Base-by-base conservation (phyloP, 2,113 vertebrate genomes). In the Leptosomus discolor region DNA sequence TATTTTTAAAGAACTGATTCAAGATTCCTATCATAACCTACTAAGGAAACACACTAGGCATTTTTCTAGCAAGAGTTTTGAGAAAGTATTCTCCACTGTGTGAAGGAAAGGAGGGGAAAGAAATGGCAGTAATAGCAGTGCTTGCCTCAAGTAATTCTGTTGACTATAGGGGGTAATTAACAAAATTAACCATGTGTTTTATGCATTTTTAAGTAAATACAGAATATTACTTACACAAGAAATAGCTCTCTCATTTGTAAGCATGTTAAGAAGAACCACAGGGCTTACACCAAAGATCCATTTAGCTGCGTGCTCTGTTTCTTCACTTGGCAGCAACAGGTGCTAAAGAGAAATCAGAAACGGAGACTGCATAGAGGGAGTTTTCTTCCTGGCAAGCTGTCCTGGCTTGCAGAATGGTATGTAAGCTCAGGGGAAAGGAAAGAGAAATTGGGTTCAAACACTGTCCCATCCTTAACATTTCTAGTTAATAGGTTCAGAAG, bases 141-240 rank as follows among this genome's bases (percentile, higher is more conserved):
- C 46, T 86, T 53, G 50, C 68, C 46, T 95, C 45, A 41, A 88
- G 50, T 70, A 67, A 84, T 53, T 81, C 51, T 70, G 54, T 45
- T 88, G 68, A 58, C 19, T 3, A 24, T 36, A 68, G 79, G 36
- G 36, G 32, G 32, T 86, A 91, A 92, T 74, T 95, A 84, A 94
- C 13, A 1, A 94, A 97, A 80, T 63, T 94, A 90, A 74, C 60
- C 29, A 8, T 46, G 67, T 82, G 26, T 56, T 88, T 93, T 93
- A 79, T 83, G 51, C 32, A 57, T 69, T 94, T 96, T 90, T 80
- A 95, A 73, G 63, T 88, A 88, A 92, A 76, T 34, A 57, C 23
- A 50, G 63, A 48, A 15, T 83, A 85, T 77, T 41, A 37, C 23
- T 76, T 73, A 48, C 16, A 18, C 17, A 18, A 64, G 51, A 75